Conservation (phyloP, 2,888 invertebrate species). For the Notodonta ziczac region DNA sequence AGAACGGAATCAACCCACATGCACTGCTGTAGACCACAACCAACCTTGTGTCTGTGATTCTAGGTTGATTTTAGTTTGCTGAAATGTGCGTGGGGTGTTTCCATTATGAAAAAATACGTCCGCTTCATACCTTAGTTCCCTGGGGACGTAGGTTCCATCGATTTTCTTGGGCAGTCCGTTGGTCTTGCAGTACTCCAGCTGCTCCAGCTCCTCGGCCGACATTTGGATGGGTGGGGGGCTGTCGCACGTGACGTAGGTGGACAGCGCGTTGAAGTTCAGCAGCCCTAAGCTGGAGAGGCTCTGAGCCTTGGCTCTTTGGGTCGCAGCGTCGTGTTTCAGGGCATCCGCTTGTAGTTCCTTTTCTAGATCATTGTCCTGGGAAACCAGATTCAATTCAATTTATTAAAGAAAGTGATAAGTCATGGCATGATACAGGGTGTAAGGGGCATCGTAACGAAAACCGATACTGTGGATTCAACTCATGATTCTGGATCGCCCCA, state of each 20-base stretch:
- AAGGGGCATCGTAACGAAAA: too few species aligned
- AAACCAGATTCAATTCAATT: neutral
- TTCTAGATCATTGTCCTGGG: conserved; percentile 75
- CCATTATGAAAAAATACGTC: too few species aligned
- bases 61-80: too few species aligned
- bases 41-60: too few species aligned
- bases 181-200: conserved; percentile 88
- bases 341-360: conserved; percentile 75
- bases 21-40: too few species aligned
- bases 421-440: too few species aligned
- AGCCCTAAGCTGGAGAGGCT: conserved; percentile 68
- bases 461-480: too few species aligned
- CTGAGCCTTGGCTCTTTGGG: conserved; percentile 67
- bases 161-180: conserved; percentile 89
- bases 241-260: conserved; percentile 90
- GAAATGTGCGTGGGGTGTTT: too few species aligned
- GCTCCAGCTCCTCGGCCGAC: conserved; percentile 90
- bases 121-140: conserved; percentile 76
- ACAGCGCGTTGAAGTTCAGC: conserved; percentile 80
- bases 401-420: too few species aligned
- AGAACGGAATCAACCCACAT: too few species aligned
- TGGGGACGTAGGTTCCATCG: conserved; percentile 88
- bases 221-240: conserved; percentile 93
- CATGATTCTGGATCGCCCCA: too few species aligned
- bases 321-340: conserved; percentile 57